Percentiles rank a stretch among this genome's conserved stretches.
Conservation (phyloP, 2,888 invertebrate species). For the Phyllotreta cruciferae region DNA sequence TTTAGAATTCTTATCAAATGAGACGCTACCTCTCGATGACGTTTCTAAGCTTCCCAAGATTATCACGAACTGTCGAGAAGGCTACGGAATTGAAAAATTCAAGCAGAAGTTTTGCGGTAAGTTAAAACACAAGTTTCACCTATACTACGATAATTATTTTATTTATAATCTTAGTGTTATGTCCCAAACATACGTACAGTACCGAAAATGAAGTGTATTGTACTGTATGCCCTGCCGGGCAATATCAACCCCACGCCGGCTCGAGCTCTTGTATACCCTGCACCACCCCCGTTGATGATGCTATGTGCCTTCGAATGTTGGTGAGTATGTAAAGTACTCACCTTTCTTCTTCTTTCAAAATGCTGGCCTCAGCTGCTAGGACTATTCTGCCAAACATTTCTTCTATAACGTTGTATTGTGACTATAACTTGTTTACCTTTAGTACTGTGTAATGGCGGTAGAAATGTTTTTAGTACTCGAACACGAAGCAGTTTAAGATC, state of each 20-base stretch:
- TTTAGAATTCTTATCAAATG: constrained; percentile 31
- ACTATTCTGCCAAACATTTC: no score
- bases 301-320: constrained; percentile 53
- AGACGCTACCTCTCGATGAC: constrained; percentile 8
- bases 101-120: constrained; percentile 56
- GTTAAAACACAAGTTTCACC: constrained; percentile 28
- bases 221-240: constrained; percentile 53
- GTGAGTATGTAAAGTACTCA: constrained; percentile 41
- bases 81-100: constrained; percentile 55
- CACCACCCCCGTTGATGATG: constrained; percentile 55
- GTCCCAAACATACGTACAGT: constrained; percentile 55
- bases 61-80: constrained; percentile 54
- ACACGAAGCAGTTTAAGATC: constrained; percentile 48
- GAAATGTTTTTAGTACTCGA: constrained; percentile 47
- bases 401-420: no score
- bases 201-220: constrained; percentile 55
- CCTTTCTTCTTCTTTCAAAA: no score
- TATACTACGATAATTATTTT: neutral
- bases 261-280: constrained; percentile 55
- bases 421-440: no score
- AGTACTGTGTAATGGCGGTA: no score
- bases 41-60: constrained; percentile 49
- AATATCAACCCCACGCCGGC: constrained; percentile 56
- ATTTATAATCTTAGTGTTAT: constrained; percentile 50
- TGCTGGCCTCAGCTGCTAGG: neutral